Evolutionary conservation across 2,113 vertebrate species (phyloP).

Genomic region (Donacobius atricapilla): DNA sequence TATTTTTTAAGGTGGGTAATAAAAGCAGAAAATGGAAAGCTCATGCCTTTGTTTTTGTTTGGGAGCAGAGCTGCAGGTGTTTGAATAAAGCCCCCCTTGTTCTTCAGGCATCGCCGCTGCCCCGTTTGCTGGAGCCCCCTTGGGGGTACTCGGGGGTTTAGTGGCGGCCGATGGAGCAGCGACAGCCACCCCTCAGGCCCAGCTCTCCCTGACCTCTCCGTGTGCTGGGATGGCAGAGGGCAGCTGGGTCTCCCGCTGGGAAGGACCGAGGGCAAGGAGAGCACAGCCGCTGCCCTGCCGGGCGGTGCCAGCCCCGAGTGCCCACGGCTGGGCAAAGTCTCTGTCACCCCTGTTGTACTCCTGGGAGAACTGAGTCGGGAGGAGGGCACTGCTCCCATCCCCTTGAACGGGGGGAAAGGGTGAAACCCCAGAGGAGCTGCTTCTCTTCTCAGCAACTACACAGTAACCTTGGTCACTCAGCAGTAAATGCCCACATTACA

Average conservation of each 20-base stretch:
- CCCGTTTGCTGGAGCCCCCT: not conserved
- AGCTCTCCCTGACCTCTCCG: fast-evolving
- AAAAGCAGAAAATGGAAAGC: not conserved
- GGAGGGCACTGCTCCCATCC: not conserved
- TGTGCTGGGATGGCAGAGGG: not conserved
- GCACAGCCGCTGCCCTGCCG: no score
- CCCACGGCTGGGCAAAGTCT: fast-evolving
- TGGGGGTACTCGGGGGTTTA: not conserved
- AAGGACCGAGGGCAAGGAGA: not conserved
- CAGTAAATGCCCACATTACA: not conserved
- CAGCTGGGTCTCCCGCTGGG: fast-evolving
- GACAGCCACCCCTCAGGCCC: fast-evolving
- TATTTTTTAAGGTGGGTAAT: not conserved
- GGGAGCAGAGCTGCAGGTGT: not conserved
- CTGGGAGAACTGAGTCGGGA: fast-evolving
- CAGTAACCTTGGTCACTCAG: not conserved
- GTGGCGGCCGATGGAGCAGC: not conserved
- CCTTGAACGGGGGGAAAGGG: not conserved
- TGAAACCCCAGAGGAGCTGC: not conserved
- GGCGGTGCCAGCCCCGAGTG: not conserved
- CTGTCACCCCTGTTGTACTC: not conserved
- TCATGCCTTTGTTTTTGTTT: constrained; percentile 18
- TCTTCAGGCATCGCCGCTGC: fast-evolving
- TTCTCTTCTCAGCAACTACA: not conserved
- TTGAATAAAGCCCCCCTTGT: not conserved